Base-by-base conservation (phyloP, 2,797 vertebrate species). In the Buphagus erythrorhynchus region DNA sequence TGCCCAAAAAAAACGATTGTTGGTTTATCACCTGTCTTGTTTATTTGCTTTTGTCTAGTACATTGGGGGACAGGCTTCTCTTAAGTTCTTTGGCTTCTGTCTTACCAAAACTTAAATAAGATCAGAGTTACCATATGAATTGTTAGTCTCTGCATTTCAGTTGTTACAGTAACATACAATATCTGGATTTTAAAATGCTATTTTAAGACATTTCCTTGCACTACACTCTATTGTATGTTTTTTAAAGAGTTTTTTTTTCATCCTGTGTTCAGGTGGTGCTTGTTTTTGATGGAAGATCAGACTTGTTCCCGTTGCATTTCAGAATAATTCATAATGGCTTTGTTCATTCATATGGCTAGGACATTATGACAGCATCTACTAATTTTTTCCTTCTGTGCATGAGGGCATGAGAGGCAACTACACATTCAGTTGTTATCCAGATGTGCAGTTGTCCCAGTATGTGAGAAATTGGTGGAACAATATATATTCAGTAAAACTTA, bases 241-340 rank as follows among this genome's bases (percentile, higher is more conserved):
- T 77, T 49, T 78, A 26, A 26, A 18, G 36, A 55, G 21, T 52
- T 66, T 20, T 81, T 8, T 55, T 48, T 67, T 26, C 6, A 48
- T 91, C 14, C 21, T 63, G 4, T 45, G 5, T 62, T 62, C 10
- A 59, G 9, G 15, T 67, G 36, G 10, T 71, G 13, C 21, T 61
- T 71, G 14, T 24, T 79, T 87, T 68, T 71, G 51, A 62, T 1
- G 1, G 29, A 62, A 6, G 5, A 24, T 45, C 0, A 0, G 22
- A 18, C 21, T 84, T 92, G 10, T 25, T 84, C 10, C 10, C 33
- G 1, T 45, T 58, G 9, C 13, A 15, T 80, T 43, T 7, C 20
- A 28, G 12, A 25, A 2, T 33, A 45, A 52, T 43, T 71, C 5
- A 7, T 67, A 57, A 35, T 43, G 12, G 3, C 10, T 28, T 78